Evolutionary conservation across 2,797 vertebrate species (phyloP).

Genomic region (Netta rufina): DNA sequence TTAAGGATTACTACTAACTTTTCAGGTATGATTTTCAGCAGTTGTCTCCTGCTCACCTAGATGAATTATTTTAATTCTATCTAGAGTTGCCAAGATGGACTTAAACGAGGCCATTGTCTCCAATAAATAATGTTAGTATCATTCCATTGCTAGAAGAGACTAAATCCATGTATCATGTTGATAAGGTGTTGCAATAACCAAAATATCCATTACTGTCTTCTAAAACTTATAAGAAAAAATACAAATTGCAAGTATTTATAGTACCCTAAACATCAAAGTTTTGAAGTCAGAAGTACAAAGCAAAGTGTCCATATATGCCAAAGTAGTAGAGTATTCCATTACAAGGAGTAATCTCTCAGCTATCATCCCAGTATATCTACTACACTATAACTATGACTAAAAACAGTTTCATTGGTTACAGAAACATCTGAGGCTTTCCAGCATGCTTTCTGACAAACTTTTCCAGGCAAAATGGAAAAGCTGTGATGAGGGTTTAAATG

Average conservation of each 20-base stretch:
- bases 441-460: constrained; percentile 24
- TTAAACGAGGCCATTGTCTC: not conserved
- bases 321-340: constrained; percentile 13
- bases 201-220: not conserved
- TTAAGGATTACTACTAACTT: not conserved
- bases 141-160: not conserved
- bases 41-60: not conserved
- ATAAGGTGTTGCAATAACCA: constrained; percentile 30
- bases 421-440: constrained; percentile 26
- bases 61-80: constrained; percentile 4
- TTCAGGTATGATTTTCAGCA: constrained; percentile 3
- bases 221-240: not conserved
- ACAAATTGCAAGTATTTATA: not conserved
- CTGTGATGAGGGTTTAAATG: constrained; percentile 17
- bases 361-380: not conserved
- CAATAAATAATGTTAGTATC: not conserved
- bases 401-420: not conserved
- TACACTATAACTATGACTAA: constrained; percentile 17
- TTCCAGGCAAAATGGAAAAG: constrained; percentile 37
- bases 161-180: not conserved
- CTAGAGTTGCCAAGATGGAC: not conserved
- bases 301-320: constrained; percentile 6
- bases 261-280: constrained; percentile 28
- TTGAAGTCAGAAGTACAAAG: constrained; percentile 1
- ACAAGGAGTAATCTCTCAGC: constrained; percentile 7